Percentiles rank a stretch among this genome's conserved stretches.
Evolutionary conservation across 2,888 invertebrate species (phyloP).

Genomic region (Laspeyria flexula): DNA sequence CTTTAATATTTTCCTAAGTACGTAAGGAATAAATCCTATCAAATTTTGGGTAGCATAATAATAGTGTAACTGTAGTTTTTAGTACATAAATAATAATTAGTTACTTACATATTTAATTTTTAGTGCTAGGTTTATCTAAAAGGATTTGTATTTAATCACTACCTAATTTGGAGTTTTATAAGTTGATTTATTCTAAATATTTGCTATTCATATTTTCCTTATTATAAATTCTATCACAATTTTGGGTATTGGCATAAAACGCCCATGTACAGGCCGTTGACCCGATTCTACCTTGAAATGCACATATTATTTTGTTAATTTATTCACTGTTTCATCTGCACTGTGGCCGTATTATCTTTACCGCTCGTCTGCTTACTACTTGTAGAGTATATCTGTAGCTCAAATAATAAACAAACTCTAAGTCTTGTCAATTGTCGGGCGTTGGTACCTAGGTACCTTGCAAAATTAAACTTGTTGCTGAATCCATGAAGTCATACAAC

Average conservation of each 20-base stretch:
- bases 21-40: too few species aligned
- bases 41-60: too few species aligned
- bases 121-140: too few species aligned
- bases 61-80: too few species aligned
- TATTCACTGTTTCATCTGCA: background rate
- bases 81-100: too few species aligned
- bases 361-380: background rate
- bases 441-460: background rate
- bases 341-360: slow-evolving; percentile 4
- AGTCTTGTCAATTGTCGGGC: slow-evolving; percentile 7
- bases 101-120: too few species aligned
- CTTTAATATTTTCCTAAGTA: too few species aligned
- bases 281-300: background rate
- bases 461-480: slow-evolving; percentile 11
- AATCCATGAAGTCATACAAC: slow-evolving; percentile 18
- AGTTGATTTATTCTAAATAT: too few species aligned
- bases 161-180: too few species aligned
- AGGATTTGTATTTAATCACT: too few species aligned
- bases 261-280: background rate
- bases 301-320: background rate
- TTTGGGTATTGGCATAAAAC: background rate
- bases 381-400: background rate
- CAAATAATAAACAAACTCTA: slow-evolving; percentile 10
- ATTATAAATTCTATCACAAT: background rate
- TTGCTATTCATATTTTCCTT: background rate